A percentile compares a stretch with the other conserved stretches of the same genome.
Evolutionary conservation across 2,888 invertebrate genomes (phyloP).

Genomic region (Nomada fucata): DNA sequence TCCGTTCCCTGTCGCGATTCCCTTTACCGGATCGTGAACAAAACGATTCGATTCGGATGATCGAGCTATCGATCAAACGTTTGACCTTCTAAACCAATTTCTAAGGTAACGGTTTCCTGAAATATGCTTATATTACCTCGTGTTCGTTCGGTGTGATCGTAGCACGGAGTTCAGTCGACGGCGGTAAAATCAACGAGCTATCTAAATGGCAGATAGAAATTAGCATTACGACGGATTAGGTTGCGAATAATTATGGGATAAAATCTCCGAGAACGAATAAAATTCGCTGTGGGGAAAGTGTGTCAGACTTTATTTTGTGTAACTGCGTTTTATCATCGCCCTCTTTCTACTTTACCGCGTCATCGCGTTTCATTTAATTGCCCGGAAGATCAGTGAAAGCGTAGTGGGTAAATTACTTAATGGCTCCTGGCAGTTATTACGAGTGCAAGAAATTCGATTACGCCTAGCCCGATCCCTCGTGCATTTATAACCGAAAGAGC

Average conservation of each 20-base stretch:
- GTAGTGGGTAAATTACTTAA: not conserved
- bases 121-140: too few species aligned
- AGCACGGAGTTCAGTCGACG: not conserved
- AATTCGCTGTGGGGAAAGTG: constrained; percentile 6
- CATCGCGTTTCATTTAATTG: constrained; percentile 12
- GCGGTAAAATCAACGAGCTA: not conserved
- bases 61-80: not conserved
- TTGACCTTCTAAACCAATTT: not conserved
- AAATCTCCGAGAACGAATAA: not conserved
- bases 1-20: constrained; percentile 21
- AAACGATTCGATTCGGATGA: constrained; percentile 2
- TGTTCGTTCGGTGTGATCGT: too few species aligned
- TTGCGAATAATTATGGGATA: not conserved
- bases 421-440: not conserved
- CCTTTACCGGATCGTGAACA: not conserved
- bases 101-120: not conserved
- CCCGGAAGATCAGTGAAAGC: constrained; percentile 30
- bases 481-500: not conserved
- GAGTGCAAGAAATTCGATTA: constrained; percentile 2
- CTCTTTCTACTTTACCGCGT: not conserved
- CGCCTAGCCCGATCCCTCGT: not conserved
- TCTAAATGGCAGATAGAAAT: constrained; percentile 2
- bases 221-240: not conserved
- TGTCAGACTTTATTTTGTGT: constrained; percentile 4
- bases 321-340: not conserved